Base-by-base conservation (phyloP, 1,140 invertebrate species). In the Nixonia krombeini region DNA sequence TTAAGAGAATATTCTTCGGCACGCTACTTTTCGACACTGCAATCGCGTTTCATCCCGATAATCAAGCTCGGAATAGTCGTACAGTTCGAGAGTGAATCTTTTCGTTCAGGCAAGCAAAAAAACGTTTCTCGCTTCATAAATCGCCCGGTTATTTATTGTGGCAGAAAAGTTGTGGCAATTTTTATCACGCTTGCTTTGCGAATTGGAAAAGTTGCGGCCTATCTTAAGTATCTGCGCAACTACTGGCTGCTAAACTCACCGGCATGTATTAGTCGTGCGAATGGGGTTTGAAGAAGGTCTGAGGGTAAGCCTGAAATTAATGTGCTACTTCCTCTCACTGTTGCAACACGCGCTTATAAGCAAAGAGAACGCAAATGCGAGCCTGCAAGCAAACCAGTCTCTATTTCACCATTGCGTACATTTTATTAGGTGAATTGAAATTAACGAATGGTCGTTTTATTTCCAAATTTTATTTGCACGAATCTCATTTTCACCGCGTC, bases 281-380 rank as follows among this genome's bases (percentile, higher is more conserved):
- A 79, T 64, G 42, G 73, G 76, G 73, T 75, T 79, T 70, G 67
- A 69, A 74, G 68, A 61, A 75, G 70, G 75, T 77, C 75, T 70
- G 71, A 79, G 75, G 80, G 80, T 75, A 74, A 75, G 75, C 70
- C 75, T 61, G 70, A 74, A 82, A 84, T 84, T 83, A 84, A 84
- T 83, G 79, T 73, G 78, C 70, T 70, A 76, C 74, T 83, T 84
- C 81, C 79, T 82, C 64, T 70, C 49, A 58, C 63, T 63, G 62
- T 55, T 53, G 46, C 45, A 68, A 46, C 64, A 41, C 67, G 70
- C 68, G 58, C 68, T 64, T 51, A 62, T 65, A n/a, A 75, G 70
- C 73, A 59, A 70, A 70, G 55, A 56, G 61, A 62, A 50, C 56
- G 55, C 51, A 29, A 56, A 58, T 25, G 53, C 58, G 18, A 29